Evolutionary conservation across 2,888 invertebrate genomes (phyloP), one percentile per base, ranked within the genome.

Genomic region (Nomada lathburiana): DNA sequence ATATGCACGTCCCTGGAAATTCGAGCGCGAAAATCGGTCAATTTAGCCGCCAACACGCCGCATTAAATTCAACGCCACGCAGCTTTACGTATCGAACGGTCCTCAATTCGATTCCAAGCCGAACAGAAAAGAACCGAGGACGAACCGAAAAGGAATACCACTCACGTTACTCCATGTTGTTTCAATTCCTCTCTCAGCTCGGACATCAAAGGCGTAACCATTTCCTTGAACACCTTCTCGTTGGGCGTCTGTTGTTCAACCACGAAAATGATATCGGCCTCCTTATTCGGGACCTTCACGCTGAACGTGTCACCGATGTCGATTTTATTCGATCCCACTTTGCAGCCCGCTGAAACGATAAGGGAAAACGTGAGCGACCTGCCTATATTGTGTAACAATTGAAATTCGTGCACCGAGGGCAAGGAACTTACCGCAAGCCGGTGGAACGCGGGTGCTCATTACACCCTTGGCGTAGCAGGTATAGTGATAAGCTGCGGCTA

Each of bases 261-360:
- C 1, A 97, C 95, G 74, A 98, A 95, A 0, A 98, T 94, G 76
- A 98, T 95, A 91, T 98, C 98, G 1, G 97, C 98, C 83, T 97
- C 95, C 82, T 96, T 96, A 82, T 95, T 95, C 0, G 97, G 97
- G 42, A 95, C 91, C 89, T 96, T 96, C 0, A 96, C 94, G 70
- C 95, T 95, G 92, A 96, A 96, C 23, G 93, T 94, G 18, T 97
- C 96, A 0, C 96, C 96, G 0, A 97, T 86, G 5, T 94, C 93
- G 50, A 95, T 93, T 1, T 93, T 90, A 20, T 93, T 88, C 23
- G 94, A 94, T 7, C 94, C 93, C 67, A 95, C 94, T 64, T 92
- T 92, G 90, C 95, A 95, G 85, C 91, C 92, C 29, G 93, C 95
- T 95, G 85, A 23, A 76, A 72, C 10, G 82, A 74, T 47, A 73